Percentiles rank a stretch among this genome's conserved stretches.
phyloP scores from a whole-genome alignment of 2,888 invertebrate species.

The Epistrophe grossulariae region DNA sequence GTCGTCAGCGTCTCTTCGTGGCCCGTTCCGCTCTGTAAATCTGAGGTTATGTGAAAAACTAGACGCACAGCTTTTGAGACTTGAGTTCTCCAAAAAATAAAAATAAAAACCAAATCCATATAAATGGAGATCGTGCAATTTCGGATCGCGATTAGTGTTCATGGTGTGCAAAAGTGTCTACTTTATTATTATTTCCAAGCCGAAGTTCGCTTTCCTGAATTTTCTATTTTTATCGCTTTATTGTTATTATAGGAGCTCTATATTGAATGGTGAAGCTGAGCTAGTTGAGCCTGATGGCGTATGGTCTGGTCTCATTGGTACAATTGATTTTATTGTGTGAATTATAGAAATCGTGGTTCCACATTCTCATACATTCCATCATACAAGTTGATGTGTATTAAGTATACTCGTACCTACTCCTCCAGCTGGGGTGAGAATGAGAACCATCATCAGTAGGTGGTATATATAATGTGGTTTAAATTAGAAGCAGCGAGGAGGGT shows the following conservation, averaged over 20 bases:
- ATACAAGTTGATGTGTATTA: neutral
- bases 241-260: conserved; percentile 50
- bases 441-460: conserved; percentile 7
- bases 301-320: conserved; percentile 29
- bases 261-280: conserved; percentile 18
- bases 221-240: conserved; percentile 69
- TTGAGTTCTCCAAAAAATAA: neutral
- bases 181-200: conserved; percentile 65
- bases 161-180: conserved; percentile 70
- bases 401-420: neutral
- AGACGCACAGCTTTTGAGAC: conserved; percentile 42
- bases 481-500: neutral
- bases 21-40: conserved; percentile 72
- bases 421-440: conserved; percentile 20
- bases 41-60: conserved; percentile 67
- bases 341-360: conserved; percentile 68
- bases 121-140: conserved; percentile 66
- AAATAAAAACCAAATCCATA: neutral
- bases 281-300: conserved; percentile 11
- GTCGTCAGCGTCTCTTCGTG: conserved; percentile 23
- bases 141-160: conserved; percentile 73
- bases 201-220: conserved; percentile 52
- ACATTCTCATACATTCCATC: conserved; percentile 34
- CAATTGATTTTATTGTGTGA: conserved; percentile 71
- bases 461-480: neutral